A percentile compares a stretch with the other conserved stretches of the same genome.
Conservation (phyloP, 2,113 vertebrate genomes). For the Ramphastos sulfuratus region DNA sequence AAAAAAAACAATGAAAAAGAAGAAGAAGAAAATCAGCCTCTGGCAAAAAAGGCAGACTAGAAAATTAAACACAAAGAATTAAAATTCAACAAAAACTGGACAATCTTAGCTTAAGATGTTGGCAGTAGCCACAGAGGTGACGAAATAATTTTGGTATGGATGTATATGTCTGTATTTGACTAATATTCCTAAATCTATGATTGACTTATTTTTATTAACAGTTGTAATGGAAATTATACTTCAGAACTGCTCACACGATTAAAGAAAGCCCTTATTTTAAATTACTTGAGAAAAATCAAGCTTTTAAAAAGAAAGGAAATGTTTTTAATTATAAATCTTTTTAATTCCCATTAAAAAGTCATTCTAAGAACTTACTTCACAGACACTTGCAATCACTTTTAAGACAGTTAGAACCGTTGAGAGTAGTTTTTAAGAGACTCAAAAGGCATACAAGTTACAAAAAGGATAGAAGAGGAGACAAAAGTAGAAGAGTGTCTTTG, state of each 20-base stretch:
- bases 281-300: background rate
- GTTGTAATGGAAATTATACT: background rate
- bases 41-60: fast-evolving
- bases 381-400: background rate
- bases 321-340: background rate
- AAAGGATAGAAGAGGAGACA: background rate
- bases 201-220: background rate
- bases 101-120: background rate
- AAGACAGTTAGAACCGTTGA: background rate
- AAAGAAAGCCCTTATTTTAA: background rate
- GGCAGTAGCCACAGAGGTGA: background rate
- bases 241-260: background rate
- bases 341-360: background rate
- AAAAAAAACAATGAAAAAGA: background rate
- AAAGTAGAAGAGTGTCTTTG: background rate
- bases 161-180: background rate
- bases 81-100: background rate
- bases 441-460: background rate
- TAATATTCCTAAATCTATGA: background rate
- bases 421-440: background rate
- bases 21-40: background rate
- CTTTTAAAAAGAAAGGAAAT: background rate
- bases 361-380: background rate
- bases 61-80: background rate
- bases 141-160: background rate